A percentile compares a stretch with the other conserved stretches of the same genome.
Conservation (phyloP, 2,113 vertebrate species). For the Paradoxurus hermaphroditus region DNA sequence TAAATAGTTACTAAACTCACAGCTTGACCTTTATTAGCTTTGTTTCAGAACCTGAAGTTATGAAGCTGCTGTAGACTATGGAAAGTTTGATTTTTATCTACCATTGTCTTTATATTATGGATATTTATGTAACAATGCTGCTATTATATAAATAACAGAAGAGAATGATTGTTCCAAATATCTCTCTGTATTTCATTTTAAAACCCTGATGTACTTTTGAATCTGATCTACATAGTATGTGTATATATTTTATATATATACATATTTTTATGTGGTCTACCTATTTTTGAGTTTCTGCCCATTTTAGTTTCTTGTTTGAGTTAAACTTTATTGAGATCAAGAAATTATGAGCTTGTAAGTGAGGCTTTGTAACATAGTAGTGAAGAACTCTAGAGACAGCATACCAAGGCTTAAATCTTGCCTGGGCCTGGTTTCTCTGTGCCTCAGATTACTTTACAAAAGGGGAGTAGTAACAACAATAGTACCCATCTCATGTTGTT, state of each 20-base stretch:
- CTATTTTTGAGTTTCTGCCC: neutral
- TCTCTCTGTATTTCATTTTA: neutral
- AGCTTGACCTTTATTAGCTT: slow-evolving; percentile 35
- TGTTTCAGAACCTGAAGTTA: neutral
- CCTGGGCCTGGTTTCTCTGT: neutral
- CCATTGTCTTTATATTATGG: neutral
- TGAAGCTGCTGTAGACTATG: neutral
- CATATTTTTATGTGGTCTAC: neutral
- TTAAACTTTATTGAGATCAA: slow-evolving; percentile 3
- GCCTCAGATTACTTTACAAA: neutral
- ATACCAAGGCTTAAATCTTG: neutral
- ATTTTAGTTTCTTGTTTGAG: slow-evolving; percentile 15
- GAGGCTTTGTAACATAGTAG: neutral
- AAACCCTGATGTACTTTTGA: neutral
- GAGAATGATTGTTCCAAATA: neutral
- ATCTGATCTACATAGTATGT: neutral
- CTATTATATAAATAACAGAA: neutral
- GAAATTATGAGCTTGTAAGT: neutral
- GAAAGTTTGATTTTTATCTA: slow-evolving; percentile 27
- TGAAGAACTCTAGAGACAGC: neutral
- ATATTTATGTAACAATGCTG: neutral
- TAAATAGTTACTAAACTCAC: slow-evolving; percentile 30
- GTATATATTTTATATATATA: neutral
- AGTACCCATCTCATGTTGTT: neutral
- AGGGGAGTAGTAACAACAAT: neutral